Evolutionary conservation across 1,140 invertebrate species (phyloP).

Genomic region (Armadillidium nasatum): DNA sequence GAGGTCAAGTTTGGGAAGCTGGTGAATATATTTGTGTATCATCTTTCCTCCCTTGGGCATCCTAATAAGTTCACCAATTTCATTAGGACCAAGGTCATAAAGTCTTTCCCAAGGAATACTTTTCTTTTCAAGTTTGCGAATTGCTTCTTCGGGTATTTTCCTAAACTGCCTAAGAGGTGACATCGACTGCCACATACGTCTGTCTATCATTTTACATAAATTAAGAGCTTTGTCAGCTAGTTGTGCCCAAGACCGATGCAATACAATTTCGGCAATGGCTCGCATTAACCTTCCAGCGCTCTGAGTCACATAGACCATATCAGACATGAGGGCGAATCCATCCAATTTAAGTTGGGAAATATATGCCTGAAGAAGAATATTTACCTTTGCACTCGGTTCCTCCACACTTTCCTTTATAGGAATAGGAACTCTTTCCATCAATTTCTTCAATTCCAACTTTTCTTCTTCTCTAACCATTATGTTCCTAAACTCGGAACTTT

Average conservation of each 20-base stretch:
- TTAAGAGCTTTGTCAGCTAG: conserved; percentile 91
- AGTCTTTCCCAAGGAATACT: conserved; percentile 86
- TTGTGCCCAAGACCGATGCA: conserved; percentile 91
- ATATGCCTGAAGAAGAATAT: conserved; percentile 92
- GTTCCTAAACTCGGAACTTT: conserved; percentile 90
- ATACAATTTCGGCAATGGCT: conserved; percentile 94
- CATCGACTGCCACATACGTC: conserved; percentile 99
- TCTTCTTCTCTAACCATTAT: conserved; percentile 96
- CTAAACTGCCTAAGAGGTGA: conserved; percentile 95
- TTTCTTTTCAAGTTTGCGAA: conserved; percentile 98
- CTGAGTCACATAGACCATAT: conserved; percentile 99
- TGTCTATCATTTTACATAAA: conserved; percentile 98
- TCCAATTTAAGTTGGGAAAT: conserved; percentile 98
- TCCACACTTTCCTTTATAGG: conserved; percentile 99
- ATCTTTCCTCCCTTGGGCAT: conserved; percentile 95
- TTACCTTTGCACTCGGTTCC: conserved; percentile 95
- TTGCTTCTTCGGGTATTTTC: conserved; percentile 96
- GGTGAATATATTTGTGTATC: conserved; percentile 96
- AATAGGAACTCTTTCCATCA: conserved; percentile 96
- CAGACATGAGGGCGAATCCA: conserved; percentile 96
- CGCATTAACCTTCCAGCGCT: conserved; percentile 90
- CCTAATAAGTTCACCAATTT: conserved; percentile 94
- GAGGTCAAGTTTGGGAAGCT: conserved; percentile 91
- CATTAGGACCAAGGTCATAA: conserved; percentile 93
- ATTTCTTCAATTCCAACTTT: conserved; percentile 92